Percentiles rank a stretch among this genome's conserved stretches.
These are phyloP conservation scores for Poeciliopsis retropinna DNA, from an alignment of 2,113 vertebrate species.

Conservation along the genomic window DNA sequence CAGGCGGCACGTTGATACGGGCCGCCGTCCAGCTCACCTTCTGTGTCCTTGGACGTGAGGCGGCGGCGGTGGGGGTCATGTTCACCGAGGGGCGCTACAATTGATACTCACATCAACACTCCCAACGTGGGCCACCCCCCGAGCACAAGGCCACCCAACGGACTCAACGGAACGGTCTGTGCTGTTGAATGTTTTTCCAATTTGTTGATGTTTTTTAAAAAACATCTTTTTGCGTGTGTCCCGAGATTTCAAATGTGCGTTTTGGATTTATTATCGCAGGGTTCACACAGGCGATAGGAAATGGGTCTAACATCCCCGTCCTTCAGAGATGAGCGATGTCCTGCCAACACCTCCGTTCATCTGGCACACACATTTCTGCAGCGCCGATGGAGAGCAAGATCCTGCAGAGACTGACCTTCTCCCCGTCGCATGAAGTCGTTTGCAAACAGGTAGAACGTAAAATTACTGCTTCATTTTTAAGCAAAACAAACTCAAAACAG, in stretches of 20 bases:
- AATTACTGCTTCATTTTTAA: not conserved
- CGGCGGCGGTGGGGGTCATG: slow-evolving; percentile 19
- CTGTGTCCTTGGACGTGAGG: slow-evolving; percentile 60
- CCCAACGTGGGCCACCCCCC: slow-evolving; percentile 57
- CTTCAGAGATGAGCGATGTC: slow-evolving; percentile 54
- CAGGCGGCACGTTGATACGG: slow-evolving; percentile 65
- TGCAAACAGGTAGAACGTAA: not conserved
- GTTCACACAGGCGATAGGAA: slow-evolving; percentile 53
- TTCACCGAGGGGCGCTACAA: slow-evolving; percentile 57
- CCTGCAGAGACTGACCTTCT: not conserved
- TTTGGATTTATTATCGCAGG: slow-evolving; percentile 64
- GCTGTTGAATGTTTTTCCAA: slow-evolving; percentile 52
- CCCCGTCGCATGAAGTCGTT: slow-evolving; percentile 10
- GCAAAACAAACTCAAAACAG: slow-evolving; percentile 19
- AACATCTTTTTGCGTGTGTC: slow-evolving; percentile 28
- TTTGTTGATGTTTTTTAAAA: slow-evolving; percentile 54
- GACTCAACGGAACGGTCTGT: slow-evolving; percentile 31
- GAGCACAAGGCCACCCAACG: slow-evolving; percentile 67
- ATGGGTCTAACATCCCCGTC: slow-evolving; percentile 71
- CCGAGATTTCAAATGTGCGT: slow-evolving; percentile 58
- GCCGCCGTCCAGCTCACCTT: slow-evolving; percentile 69
- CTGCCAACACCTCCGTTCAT: slow-evolving; percentile 64
- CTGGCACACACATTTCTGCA: slow-evolving; percentile 69
- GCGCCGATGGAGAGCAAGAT: slow-evolving; percentile 23
- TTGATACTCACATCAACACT: slow-evolving; percentile 61